Base-by-base conservation (phyloP, 1,140 invertebrate genomes). In the Trissolcus basalis region DNA sequence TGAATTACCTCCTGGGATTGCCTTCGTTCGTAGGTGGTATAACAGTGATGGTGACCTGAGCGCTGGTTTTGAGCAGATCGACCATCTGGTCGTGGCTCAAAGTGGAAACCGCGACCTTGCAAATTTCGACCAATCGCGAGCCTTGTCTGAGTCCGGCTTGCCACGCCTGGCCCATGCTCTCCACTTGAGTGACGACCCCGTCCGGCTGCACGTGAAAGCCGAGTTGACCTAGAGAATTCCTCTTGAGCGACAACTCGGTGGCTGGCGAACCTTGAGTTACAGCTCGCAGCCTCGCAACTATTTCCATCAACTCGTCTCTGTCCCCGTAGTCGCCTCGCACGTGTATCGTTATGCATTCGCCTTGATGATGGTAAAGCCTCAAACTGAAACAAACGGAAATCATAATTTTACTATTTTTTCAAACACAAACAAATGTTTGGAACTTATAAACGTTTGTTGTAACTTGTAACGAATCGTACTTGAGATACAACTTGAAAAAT, bases 121-220 rank as follows among this genome's bases (percentile, higher is more conserved):
- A 97, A 69, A 97, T 96, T 90, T 99, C 96, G 11, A 98, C 95
- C 54, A 99, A 90, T 33, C 97, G 90, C 16, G 94, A 95, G 11
- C 96, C 96, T 86, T 96, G 95, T 51, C 94, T 87, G 0, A 99
- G 89, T 15, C 97, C 97, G n/a, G 95, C 95, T 65, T 95, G 92
- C 90, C 94, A 96, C 8, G 97, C 97, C 69, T 93, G 91, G 3
- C 96, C 96, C 82, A 93, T 93, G 59, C 91, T 91, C 86, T 98
- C 97, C 0, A 98, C 97, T 82, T 97, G 94, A 1, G 96, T 98
- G 1, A 99, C 96, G 3, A 98, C 92, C 3, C 97, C 97, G 87
- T 98, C 97, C 10, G 96, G 95, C 82, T 98, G 96, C 15, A 98
- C 96, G 86, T 98, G 96, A 89, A 98, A 98, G 19, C 97, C 97